phyloP scores from a whole-genome alignment of 2,113 vertebrate genomes.

The Desmodus rotundus region DNA sequence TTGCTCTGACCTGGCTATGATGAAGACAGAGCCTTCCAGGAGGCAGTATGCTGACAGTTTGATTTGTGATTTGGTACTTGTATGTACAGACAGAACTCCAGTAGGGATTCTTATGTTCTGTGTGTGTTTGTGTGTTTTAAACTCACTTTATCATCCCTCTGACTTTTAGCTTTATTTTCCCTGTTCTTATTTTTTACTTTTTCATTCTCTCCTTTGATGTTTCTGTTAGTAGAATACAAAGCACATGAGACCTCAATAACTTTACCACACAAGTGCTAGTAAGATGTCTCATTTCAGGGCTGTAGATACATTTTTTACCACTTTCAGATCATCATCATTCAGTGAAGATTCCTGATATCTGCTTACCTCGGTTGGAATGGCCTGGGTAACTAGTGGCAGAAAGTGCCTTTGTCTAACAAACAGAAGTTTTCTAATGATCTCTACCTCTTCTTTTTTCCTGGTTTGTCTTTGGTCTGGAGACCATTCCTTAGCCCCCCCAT shows the following conservation, averaged over 20 bases:
- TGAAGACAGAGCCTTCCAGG: slow-evolving; percentile 4
- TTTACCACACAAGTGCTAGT: neutral
- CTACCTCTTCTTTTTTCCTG: neutral
- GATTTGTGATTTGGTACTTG: neutral
- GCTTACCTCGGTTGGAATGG: neutral
- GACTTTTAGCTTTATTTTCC: slow-evolving; percentile 25
- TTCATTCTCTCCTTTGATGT: neutral
- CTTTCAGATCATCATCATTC: neutral
- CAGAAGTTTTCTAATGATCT: neutral
- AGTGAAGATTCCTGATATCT: neutral
- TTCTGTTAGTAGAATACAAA: neutral
- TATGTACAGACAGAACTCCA: neutral
- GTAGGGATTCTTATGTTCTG: neutral
- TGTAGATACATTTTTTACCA: neutral
- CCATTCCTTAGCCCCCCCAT: neutral
- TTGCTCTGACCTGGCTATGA: neutral
- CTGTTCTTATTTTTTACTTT: neutral
- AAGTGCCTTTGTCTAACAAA: neutral
- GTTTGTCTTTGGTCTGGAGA: slow-evolving; percentile 27
- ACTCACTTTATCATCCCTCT: neutral
- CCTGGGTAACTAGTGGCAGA: neutral
- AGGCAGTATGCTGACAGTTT: neutral
- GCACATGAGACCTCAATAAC: neutral
- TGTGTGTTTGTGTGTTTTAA: neutral
- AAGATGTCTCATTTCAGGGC: neutral